phyloP scores from a whole-genome alignment of 2,113 vertebrate species.

The Neolamprologus tretocephalus region DNA sequence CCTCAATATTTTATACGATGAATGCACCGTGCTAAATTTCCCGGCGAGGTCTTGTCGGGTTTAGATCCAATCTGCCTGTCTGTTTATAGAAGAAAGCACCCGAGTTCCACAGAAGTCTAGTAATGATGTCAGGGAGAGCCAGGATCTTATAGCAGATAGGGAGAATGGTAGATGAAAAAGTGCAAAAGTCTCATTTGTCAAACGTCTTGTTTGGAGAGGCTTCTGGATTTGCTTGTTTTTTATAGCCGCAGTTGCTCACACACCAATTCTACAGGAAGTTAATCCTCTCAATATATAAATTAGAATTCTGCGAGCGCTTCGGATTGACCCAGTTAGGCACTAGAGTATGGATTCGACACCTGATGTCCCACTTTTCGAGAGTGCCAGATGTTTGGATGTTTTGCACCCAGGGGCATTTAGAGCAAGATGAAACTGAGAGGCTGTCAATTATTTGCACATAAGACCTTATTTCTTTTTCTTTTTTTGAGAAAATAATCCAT shows the following conservation, averaged over 20 bases:
- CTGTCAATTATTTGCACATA: constrained; percentile 18
- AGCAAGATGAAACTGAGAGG: constrained; percentile 44
- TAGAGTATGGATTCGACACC: constrained; percentile 8
- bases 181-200: constrained; percentile 32
- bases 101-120: background rate
- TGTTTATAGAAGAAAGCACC: constrained; percentile 20
- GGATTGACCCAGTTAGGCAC: constrained; percentile 29
- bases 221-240: background rate
- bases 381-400: constrained; percentile 49
- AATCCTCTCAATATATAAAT: background rate
- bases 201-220: background rate
- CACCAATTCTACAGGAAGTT: background rate
- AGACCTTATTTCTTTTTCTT: background rate
- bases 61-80: constrained; percentile 30
- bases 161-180: constrained; percentile 12
- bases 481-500: constrained; percentile 36
- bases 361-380: constrained; percentile 37
- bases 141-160: background rate
- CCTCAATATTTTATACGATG: constrained; percentile 1
- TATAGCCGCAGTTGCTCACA: background rate
- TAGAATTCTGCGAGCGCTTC: background rate
- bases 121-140: constrained; percentile 12
- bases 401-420: constrained; percentile 7
- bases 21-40: background rate
- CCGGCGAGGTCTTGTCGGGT: background rate